Base-by-base conservation (phyloP, 2,797 vertebrate genomes). In the Labeo calbasu region DNA sequence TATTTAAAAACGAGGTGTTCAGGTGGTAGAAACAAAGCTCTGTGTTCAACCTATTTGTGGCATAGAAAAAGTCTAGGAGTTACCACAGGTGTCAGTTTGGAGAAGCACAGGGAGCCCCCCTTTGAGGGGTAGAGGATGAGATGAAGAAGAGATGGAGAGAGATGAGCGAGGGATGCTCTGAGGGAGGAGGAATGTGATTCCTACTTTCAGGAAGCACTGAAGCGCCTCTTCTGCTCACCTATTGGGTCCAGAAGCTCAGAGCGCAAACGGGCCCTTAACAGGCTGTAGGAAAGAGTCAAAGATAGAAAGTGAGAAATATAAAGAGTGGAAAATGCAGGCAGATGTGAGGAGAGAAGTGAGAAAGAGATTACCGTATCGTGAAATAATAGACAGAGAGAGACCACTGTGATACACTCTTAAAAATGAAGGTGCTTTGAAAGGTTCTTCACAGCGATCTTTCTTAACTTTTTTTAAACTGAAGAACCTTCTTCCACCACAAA, bases 231-330 rank as follows among this genome's bases (percentile, higher is more conserved):
- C 95, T 94, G 94, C 87, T 94, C 94, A 88, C 89, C 92, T 84
- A 92, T 87, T 84, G 96, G 94, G 88, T 98, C 97, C 94, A 91
- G 92, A 89, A 98, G 93, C 92, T 97, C 96, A 90, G 92, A 96
- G 93, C 96, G 96, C 93, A 99, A 96, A 92, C 96, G 95, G 91
- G 97, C 95, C 92, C 96, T 97, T 93, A 98, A 94, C 92, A 98
- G 96, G 96, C 98, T 99, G 96, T 91, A 95, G 94, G 88, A 94
- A 88, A 85, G 87, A 63, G 77, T 85, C 88, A 90, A 69, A 91
- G 82, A 93, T 82, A 92, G 79, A 70, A n/a, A 81, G 32, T 69
- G 88, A 76, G 84, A 85, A 85, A 88, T 14, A 94, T 92, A 94
- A 86, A 92, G 89, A 93, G 61, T 84, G 15, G 77, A 86, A 88